Evolutionary conservation across 23 tunicate species (phyloP).

Genomic region (Corella eumyota): DNA sequence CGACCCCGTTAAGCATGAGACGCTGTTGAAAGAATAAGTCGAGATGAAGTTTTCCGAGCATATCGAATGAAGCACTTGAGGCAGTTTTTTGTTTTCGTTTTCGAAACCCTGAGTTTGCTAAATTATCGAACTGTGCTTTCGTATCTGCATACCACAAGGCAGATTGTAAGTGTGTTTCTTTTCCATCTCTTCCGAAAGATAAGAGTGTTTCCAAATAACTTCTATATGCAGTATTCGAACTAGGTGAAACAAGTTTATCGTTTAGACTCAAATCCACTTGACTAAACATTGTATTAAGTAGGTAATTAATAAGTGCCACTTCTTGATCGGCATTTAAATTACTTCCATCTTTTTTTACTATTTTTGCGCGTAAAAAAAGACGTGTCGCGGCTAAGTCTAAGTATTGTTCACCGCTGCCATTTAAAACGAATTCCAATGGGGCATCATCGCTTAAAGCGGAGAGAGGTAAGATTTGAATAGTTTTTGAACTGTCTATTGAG

Average conservation of each 20-base stretch:
- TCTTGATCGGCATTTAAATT: not conserved
- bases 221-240: too few relatives aligned
- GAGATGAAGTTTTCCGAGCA: not conserved
- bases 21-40: not conserved
- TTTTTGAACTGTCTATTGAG: too few relatives aligned
- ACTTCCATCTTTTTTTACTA: too few relatives aligned
- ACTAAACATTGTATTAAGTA: not conserved
- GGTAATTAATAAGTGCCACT: not conserved
- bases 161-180: not conserved
- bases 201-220: too few relatives aligned
- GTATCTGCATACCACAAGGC: conserved; percentile 5
- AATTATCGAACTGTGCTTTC: not conserved
- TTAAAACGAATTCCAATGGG: not conserved
- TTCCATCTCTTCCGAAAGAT: too few relatives aligned
- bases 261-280: conserved; percentile 5
- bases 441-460: not conserved
- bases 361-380: too few relatives aligned
- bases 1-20: not conserved
- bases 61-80: not conserved
- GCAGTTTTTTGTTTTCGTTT: not conserved
- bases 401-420: not conserved
- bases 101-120: not conserved
- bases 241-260: too few relatives aligned
- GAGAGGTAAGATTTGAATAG: conserved; percentile 1
- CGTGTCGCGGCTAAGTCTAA: not conserved